Conservation (phyloP, 2,113 vertebrate species). For the Pampusana beccarii region DNA sequence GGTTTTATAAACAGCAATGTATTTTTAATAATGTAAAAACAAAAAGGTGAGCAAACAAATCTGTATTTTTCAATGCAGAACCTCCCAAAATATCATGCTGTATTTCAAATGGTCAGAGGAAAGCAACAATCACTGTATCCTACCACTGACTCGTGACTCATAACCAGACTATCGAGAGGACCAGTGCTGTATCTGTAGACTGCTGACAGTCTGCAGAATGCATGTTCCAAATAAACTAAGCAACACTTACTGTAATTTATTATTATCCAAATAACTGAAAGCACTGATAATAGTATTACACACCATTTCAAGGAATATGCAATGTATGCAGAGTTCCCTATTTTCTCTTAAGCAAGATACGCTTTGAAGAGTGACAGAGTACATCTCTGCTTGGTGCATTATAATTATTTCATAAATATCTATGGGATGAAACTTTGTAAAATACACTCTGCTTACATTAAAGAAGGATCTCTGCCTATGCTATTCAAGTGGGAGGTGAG, state of each 20-base stretch:
- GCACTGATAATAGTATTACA: background rate
- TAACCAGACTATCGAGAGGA: background rate
- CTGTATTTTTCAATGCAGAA: background rate
- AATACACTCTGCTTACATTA: background rate
- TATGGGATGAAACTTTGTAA: background rate
- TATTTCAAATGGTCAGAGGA: background rate
- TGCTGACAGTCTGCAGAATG: background rate
- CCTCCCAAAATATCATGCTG: background rate
- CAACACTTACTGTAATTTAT: background rate
- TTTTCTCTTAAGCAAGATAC: background rate
- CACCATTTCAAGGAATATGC: background rate
- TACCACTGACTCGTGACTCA: background rate
- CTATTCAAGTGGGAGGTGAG: background rate
- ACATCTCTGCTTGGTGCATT: background rate
- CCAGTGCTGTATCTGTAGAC: background rate
- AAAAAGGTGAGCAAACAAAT: background rate
- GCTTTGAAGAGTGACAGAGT: background rate
- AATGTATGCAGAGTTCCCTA: background rate
- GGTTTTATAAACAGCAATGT: background rate
- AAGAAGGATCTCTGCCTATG: background rate
- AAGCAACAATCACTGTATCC: background rate
- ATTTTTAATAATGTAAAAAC: background rate
- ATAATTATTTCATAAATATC: background rate
- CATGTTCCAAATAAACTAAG: background rate
- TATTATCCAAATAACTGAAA: background rate